Evolutionary conservation across 2,797 vertebrate species (phyloP).

Genomic region (Sorex maritimensis): DNA sequence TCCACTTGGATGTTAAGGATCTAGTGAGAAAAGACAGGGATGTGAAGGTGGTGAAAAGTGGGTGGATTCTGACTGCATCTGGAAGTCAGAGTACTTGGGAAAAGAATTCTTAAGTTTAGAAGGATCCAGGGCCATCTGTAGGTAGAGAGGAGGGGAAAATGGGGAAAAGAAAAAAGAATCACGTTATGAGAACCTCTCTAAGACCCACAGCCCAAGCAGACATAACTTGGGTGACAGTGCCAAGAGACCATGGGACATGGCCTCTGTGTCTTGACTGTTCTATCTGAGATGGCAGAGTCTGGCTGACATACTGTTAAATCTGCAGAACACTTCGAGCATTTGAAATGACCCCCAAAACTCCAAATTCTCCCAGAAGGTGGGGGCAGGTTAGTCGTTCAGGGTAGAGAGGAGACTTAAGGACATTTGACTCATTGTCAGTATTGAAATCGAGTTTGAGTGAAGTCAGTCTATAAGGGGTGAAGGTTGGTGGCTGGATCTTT

Average conservation of each 20-base stretch:
- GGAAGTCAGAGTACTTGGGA: too few relatives aligned
- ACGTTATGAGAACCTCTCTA: too few relatives aligned
- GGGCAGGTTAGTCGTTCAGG: neutral
- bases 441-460: neutral
- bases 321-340: neutral
- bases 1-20: too few relatives aligned
- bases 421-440: neutral
- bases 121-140: too few relatives aligned
- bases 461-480: neutral
- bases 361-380: fast-evolving
- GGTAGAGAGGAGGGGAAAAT: too few relatives aligned
- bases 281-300: neutral
- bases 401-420: neutral
- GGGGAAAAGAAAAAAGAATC: too few relatives aligned
- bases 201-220: neutral
- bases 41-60: too few relatives aligned
- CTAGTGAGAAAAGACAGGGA: too few relatives aligned
- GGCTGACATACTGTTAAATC: neutral
- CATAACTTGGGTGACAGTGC: neutral
- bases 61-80: too few relatives aligned
- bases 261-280: neutral
- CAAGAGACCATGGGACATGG: neutral
- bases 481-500: too few relatives aligned
- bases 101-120: too few relatives aligned
- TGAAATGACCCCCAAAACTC: neutral